A percentile compares a stretch with the other conserved stretches of the same genome.
These are phyloP conservation scores for Takifugu flavidus DNA, from an alignment of 2,113 vertebrate genomes.

Conservation along the genomic window DNA sequence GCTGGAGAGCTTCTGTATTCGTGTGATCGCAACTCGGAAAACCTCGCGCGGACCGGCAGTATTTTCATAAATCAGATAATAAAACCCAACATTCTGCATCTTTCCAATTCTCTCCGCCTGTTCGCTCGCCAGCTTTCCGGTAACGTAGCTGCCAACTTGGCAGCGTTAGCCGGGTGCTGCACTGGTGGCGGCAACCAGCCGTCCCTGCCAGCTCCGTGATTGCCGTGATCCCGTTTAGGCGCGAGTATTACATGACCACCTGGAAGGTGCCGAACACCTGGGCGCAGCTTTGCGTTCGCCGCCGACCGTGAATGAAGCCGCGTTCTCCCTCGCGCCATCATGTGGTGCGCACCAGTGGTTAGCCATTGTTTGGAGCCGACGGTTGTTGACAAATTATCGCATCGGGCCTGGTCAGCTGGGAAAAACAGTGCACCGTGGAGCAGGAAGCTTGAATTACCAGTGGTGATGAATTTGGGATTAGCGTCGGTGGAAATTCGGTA, in stretches of 20 bases:
- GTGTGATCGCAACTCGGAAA: slow-evolving; percentile 23
- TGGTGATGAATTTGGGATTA: neutral
- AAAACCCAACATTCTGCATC: slow-evolving; percentile 36
- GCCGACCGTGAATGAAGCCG: slow-evolving; percentile 38
- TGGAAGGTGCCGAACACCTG: slow-evolving; percentile 68
- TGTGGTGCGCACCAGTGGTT: slow-evolving; percentile 37
- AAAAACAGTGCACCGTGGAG: neutral
- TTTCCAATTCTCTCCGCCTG: slow-evolving; percentile 25
- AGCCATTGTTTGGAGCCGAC: slow-evolving; percentile 33
- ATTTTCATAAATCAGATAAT: slow-evolving; percentile 25
- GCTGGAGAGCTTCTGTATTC: slow-evolving; percentile 4
- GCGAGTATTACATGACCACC: slow-evolving; percentile 70
- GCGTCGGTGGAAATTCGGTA: no score
- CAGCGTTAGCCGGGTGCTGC: slow-evolving; percentile 22
- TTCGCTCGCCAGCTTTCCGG: slow-evolving; percentile 35
- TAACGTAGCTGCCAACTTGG: slow-evolving; percentile 57
- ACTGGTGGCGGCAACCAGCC: slow-evolving; percentile 44
- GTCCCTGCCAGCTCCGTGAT: slow-evolving; percentile 57
- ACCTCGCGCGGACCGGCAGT: slow-evolving; percentile 17
- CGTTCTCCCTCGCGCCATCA: slow-evolving; percentile 6
- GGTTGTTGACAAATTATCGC: slow-evolving; percentile 8
- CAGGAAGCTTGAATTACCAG: slow-evolving; percentile 3
- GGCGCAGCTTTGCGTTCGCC: slow-evolving; percentile 49
- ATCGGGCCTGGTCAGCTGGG: neutral
- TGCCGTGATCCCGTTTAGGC: slow-evolving; percentile 65